Evolutionary conservation across 2,113 vertebrate species (phyloP), one percentile per base, ranked within the genome.

Genomic region (Cyanoderma ruficeps): DNA sequence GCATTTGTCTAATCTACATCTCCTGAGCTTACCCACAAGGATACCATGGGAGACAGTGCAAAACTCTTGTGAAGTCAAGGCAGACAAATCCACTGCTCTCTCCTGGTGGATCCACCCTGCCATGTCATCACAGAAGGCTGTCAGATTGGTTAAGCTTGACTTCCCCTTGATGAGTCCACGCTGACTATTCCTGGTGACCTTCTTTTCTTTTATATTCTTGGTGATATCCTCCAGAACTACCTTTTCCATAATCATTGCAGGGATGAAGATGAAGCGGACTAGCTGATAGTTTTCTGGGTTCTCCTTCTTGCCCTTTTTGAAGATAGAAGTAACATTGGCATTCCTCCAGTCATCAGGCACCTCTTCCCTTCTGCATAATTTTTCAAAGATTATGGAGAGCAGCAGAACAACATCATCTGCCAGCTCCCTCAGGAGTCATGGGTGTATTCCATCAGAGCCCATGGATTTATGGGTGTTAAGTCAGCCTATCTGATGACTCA

Each of bases 51-150:
- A 44, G 9, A 57, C 22, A 37, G 18, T 6, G 50, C 25, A 59
- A 65, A 65, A 33, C 10, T 22, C 8, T 44, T 44, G 33, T 46
- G 13, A 52, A 59, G 33, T 33, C 27, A 39, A 52, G 52, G 1
- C 1, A 6, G 33, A 30, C 15, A 59, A 50, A 37, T 14, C 22
- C 28, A 52, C 2, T 67, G 28, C 13, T 59, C 27, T 74, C 15
- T 13, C 22, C 44, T 37, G 2, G 0, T 20, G 0, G 0, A 20
- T 20, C 33, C 18, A 46, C 37, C 31, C 35, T 42, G 31, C 31
- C 50, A 33, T 42, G 52, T 16, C 23, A 46, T 59, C 28, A 60
- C 8, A 53, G 52, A 46, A 59, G 28, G 33, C 5, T 64, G 12
- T 44, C 44, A 57, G 44, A 37, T 50, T 27, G 27, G 21, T 19